Evolutionary conservation across 2,797 vertebrate species (phyloP), one percentile per base, ranked within the genome.

Genomic region (Capromys pilorides): DNA sequence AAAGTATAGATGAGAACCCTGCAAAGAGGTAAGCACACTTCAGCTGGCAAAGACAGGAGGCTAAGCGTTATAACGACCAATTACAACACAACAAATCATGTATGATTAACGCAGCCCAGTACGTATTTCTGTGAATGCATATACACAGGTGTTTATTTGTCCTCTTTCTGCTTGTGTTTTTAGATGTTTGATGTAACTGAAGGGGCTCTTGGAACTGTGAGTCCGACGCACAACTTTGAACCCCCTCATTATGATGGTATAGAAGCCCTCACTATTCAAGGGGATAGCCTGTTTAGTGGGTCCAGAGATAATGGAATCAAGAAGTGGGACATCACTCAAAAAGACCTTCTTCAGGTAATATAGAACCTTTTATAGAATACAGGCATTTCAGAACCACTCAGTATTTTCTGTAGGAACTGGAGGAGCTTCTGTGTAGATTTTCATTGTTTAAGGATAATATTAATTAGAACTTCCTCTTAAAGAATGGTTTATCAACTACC

Each of bases 231-330:
- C 98, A 99, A 99, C 98, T 99, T 99, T 79, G 99, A 99, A 91
- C 99, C 99, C 1, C 99, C 99, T 11, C 99, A 99, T 97, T 99
- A 99, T 66, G 99, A 99, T 51, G 99, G 99, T 28, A 99, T 99
- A 45, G 99, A 99, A 98, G 99, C 99, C 0, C 98, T 99, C 96
- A 98, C 99, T 93, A 98, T 99, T 95, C 99, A 99, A 96, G 99
- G 99, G 13, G 99, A 99, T 96, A 98, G 98, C 59, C 98, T 99
- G 36, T 99, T 99, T 94, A 99, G 99, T 84, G 99, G 99, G 92
- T 99, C 99, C 78, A 98, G 99, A 95, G 99, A 99, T 97, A 99
- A 99, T 49, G 99, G 99, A 95, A 99, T 99, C 98, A 99, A 99
- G 98, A 99, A 99, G 97, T 99, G 99, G 99, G 99, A 99, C 98